Conservation (phyloP, 2,113 vertebrate species). For the Ochotona princeps region DNA sequence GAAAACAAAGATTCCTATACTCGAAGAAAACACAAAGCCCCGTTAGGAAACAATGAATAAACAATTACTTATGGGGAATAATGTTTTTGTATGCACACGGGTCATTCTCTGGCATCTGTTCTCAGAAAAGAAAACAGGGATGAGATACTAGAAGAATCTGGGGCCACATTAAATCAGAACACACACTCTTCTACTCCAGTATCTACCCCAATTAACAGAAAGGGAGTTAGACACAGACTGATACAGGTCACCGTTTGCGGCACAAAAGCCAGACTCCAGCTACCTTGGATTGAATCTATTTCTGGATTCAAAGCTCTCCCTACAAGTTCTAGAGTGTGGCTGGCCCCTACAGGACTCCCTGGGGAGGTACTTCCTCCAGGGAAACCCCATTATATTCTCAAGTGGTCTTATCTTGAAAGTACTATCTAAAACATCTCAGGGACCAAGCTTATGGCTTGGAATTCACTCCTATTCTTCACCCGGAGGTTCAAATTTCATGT, state of each 20-base stretch:
- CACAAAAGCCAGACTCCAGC: not conserved
- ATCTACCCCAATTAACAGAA: not conserved
- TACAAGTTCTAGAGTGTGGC: not conserved
- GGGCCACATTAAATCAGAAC: not conserved
- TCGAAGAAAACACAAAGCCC: constrained; percentile 33
- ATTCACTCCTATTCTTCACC: constrained; percentile 5
- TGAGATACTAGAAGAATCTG: not conserved
- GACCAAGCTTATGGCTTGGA: not conserved
- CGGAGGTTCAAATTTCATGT: not conserved
- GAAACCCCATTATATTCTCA: constrained; percentile 4
- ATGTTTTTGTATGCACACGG: constrained; percentile 17
- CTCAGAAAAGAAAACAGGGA: constrained; percentile 61
- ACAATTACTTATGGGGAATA: constrained; percentile 48
- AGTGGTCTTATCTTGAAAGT: not conserved
- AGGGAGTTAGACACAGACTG: not conserved
- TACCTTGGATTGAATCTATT: constrained; percentile 6
- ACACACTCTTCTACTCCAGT: not conserved
- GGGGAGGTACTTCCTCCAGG: not conserved
- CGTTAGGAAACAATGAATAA: constrained; percentile 9
- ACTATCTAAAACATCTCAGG: constrained; percentile 12
- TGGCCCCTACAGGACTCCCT: not conserved
- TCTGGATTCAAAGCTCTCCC: constrained; percentile 20
- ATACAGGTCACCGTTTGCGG: constrained; percentile 11
- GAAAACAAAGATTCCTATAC: constrained; percentile 36
- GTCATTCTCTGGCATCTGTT: constrained; percentile 50